A percentile compares a stretch with the other conserved stretches of the same genome.
Conservation (phyloP, 2,797 vertebrate genomes). For the Sebastes steindachneri region DNA sequence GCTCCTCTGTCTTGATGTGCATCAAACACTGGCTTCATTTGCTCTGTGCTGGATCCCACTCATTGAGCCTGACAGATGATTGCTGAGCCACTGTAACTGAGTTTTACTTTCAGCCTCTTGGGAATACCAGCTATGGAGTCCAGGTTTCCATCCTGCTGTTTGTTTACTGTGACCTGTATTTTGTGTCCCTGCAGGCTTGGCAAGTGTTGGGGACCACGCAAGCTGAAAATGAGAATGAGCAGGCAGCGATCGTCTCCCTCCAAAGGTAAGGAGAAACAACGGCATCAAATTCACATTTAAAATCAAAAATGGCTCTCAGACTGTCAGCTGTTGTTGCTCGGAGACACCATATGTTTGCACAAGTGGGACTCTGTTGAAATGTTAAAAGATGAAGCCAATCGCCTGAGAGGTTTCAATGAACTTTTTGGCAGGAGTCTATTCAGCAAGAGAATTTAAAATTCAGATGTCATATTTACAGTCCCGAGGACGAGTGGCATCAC, state of each 20-base stretch:
- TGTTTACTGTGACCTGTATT: slow-evolving; percentile 54
- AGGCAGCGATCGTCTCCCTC: slow-evolving; percentile 97
- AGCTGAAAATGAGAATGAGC: slow-evolving; percentile 98
- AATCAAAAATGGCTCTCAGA: background rate
- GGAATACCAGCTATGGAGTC: slow-evolving; percentile 6
- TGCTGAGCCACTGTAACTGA: slow-evolving; percentile 1
- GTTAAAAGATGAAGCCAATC: slow-evolving; percentile 15
- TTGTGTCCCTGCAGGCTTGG: slow-evolving; percentile 89
- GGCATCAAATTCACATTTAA: slow-evolving; percentile 34
- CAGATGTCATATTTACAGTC: background rate
- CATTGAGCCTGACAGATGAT: background rate
- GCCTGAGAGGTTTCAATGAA: slow-evolving; percentile 15
- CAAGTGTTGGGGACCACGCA: slow-evolving; percentile 97
- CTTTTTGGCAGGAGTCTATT: background rate
- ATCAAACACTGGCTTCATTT: background rate
- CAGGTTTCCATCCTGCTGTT: slow-evolving; percentile 50
- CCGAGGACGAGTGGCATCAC: background rate
- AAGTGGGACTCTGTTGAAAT: slow-evolving; percentile 10
- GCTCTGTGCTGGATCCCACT: background rate
- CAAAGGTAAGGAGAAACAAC: slow-evolving; percentile 89
- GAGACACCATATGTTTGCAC: slow-evolving; percentile 33
- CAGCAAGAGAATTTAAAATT: background rate
- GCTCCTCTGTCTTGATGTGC: background rate
- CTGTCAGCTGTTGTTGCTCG: background rate
- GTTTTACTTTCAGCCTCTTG: slow-evolving; percentile 2